A percentile compares a stretch with the other conserved stretches of the same genome.
phyloP scores from a whole-genome alignment of 2,113 vertebrate species.

The Psilopogon haemacephalus region DNA sequence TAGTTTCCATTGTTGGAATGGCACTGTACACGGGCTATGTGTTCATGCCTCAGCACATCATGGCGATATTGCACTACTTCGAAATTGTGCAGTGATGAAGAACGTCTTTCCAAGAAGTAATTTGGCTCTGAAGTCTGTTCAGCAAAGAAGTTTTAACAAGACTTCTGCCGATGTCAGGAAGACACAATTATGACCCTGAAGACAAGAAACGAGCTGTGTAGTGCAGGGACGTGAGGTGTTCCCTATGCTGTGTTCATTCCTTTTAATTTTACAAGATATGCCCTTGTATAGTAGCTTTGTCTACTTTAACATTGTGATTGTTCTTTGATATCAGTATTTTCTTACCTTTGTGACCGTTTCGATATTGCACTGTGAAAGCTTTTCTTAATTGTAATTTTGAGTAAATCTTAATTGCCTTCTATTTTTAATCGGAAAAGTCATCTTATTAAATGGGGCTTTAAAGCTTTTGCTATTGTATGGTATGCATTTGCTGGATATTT shows the following conservation, averaged over 20 bases:
- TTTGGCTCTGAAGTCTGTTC: constrained; percentile 13
- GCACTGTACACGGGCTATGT: constrained; percentile 95
- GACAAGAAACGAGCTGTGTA: constrained; percentile 52
- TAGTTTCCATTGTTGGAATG: constrained; percentile 92
- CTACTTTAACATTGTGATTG: constrained; percentile 81
- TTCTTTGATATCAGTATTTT: constrained; percentile 85
- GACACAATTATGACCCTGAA: constrained; percentile 37
- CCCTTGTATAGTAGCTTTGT: constrained; percentile 80
- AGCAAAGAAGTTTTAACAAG: constrained; percentile 51
- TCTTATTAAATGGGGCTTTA: constrained; percentile 77
- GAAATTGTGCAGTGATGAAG: constrained; percentile 88
- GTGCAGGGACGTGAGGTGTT: constrained; percentile 57
- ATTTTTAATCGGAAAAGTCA: constrained; percentile 75
- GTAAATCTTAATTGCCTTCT: constrained; percentile 83
- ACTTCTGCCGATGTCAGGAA: constrained; percentile 47
- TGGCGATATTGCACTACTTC: constrained; percentile 98
- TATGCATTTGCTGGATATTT: constrained; percentile 76
- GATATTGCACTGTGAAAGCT: constrained; percentile 78
- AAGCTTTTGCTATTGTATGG: constrained; percentile 75
- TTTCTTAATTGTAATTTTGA: constrained; percentile 82
- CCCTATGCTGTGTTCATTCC: constrained; percentile 75
- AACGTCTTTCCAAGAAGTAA: neutral
- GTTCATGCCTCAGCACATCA: constrained; percentile 99
- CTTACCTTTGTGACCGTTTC: constrained; percentile 82
- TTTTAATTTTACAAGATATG: constrained; percentile 74